These are phyloP conservation scores for Aelia acuminata DNA, from an alignment of 2,888 invertebrate genomes.

Conservation along the genomic window DNA sequence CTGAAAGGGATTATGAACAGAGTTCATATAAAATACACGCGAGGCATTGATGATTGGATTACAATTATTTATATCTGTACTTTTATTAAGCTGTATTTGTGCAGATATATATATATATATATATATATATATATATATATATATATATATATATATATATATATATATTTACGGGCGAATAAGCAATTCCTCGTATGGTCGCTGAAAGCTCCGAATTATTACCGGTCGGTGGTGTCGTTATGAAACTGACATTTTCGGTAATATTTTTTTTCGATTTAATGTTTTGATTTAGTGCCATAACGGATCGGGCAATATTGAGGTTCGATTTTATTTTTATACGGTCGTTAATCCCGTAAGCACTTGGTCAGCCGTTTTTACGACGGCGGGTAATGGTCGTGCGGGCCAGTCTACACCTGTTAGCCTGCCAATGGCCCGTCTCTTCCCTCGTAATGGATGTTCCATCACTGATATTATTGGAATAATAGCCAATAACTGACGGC, in stretches of 20 bases:
- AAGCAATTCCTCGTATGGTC: background rate
- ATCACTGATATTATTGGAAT: constrained; percentile 11
- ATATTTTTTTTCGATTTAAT: constrained; percentile 34
- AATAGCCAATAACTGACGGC: background rate
- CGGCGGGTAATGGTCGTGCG: background rate
- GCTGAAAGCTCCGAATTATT: background rate
- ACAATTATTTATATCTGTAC: background rate
- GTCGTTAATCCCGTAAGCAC: constrained; percentile 42
- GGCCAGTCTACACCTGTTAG: background rate
- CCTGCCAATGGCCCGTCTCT: background rate
- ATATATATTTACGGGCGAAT: no score
- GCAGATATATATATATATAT: background rate
- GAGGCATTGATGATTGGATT: background rate
- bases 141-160: no score
- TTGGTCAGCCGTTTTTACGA: constrained; percentile 27
- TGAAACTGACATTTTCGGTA: background rate
- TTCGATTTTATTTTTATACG: constrained; percentile 43
- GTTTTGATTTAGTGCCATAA: constrained; percentile 40
- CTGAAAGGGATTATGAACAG: background rate
- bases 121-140: no score
- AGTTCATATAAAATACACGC: background rate
- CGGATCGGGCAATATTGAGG: background rate
- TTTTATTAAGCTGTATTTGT: background rate
- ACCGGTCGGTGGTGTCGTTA: background rate
- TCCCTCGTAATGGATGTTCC: background rate